A percentile compares a stretch with the other conserved stretches of the same genome.
phyloP scores from a whole-genome alignment of 2,113 vertebrate genomes.

The Hydropotes inermis region DNA sequence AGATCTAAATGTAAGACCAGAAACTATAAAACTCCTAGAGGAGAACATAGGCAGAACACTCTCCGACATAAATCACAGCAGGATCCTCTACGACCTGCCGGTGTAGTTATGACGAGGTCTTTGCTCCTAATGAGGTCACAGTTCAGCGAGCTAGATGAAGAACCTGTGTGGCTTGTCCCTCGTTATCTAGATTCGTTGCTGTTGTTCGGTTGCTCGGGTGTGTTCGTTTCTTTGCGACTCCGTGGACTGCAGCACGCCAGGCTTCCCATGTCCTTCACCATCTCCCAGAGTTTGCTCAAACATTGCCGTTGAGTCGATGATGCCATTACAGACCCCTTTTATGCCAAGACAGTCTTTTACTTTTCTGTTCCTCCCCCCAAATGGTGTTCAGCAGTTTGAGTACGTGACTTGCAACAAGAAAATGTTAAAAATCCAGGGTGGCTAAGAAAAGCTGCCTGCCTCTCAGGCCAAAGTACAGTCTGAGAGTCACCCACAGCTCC shows the following conservation, averaged over 20 bases:
- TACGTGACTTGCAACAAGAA: not conserved
- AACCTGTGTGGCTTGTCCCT: not conserved
- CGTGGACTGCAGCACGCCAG: not conserved
- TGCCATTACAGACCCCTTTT: not conserved
- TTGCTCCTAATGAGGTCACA: not conserved
- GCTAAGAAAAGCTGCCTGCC: not conserved
- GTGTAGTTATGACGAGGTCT: not conserved
- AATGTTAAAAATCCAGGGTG: not conserved
- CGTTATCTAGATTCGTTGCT: not conserved
- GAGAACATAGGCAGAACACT: too few species aligned
- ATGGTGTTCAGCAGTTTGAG: not conserved
- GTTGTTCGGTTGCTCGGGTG: not conserved
- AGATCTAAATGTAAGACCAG: too few species aligned
- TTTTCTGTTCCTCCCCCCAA: not conserved
- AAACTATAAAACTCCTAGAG: too few species aligned
- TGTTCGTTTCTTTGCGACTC: not conserved
- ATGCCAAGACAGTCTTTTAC: not conserved
- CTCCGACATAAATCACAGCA: too few species aligned
- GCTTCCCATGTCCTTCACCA: too few species aligned
- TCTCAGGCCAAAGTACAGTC: not conserved
- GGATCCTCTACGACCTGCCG: too few species aligned
- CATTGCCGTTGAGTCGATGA: not conserved
- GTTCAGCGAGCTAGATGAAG: not conserved
- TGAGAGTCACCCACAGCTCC: not conserved
- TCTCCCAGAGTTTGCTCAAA: not conserved